Evolutionary conservation across 2,113 vertebrate genomes (phyloP).

Genomic region (Diglossa brunneiventris): DNA sequence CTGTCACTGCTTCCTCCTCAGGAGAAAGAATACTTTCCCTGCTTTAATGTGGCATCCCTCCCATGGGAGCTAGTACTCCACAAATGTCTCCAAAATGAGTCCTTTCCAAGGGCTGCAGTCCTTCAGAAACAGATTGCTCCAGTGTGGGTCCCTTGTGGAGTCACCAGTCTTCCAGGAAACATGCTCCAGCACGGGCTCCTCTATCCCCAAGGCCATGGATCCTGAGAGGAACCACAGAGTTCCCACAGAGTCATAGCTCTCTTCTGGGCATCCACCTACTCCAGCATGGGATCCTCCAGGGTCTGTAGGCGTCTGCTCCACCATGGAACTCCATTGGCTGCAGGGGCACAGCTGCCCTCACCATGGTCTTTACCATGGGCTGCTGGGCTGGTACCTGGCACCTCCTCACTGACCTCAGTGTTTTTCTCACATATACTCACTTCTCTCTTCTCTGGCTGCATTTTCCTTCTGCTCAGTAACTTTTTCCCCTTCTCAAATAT

Average conservation of each 20-base stretch:
- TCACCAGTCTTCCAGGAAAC: neutral
- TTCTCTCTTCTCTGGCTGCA: neutral
- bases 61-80: neutral
- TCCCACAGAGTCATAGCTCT: neutral
- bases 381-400: neutral
- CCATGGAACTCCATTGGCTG: neutral
- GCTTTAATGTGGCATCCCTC: neutral
- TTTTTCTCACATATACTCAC: neutral
- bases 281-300: neutral
- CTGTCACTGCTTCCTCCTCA: neutral
- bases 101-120: neutral
- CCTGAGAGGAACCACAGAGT: neutral
- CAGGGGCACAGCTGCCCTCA: neutral
- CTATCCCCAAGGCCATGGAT: neutral
- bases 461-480: neutral
- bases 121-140: neutral
- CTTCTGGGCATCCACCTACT: neutral
- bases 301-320: neutral
- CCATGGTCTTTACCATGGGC: neutral
- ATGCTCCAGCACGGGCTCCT: too few relatives aligned
- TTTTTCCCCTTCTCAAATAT: neutral
- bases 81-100: neutral
- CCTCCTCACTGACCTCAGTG: neutral
- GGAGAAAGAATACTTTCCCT: neutral
- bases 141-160: neutral